These are phyloP conservation scores for Sarcophilus harrisii DNA, from an alignment of 2,797 vertebrate species.

Conservation along the genomic window DNA sequence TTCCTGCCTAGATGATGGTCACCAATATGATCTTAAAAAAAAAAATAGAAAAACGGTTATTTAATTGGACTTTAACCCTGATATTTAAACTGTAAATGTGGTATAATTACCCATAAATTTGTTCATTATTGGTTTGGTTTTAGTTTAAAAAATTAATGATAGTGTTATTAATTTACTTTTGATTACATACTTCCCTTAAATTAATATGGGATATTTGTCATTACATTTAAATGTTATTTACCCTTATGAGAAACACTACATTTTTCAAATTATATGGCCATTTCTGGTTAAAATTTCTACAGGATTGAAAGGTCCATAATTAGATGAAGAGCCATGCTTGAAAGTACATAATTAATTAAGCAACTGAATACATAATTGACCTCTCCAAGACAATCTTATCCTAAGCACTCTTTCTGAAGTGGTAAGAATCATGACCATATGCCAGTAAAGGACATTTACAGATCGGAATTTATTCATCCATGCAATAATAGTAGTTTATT, in stretches of 20 bases:
- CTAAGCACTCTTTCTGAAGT: constrained; percentile 19
- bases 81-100: constrained; percentile 32
- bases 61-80: background rate
- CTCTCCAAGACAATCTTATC: background rate
- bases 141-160: background rate
- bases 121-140: background rate
- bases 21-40: background rate
- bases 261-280: constrained; percentile 55
- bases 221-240: constrained; percentile 57
- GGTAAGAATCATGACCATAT: background rate
- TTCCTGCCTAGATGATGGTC: background rate
- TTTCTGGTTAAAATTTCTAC: constrained; percentile 65
- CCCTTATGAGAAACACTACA: constrained; percentile 68
- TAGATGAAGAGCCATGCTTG: background rate
- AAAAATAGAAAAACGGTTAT: background rate
- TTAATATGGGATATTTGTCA: constrained; percentile 64
- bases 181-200: constrained; percentile 56
- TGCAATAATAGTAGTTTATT: background rate
- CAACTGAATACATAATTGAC: constrained; percentile 20
- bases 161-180: constrained; percentile 37
- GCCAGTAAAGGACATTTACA: constrained; percentile 9
- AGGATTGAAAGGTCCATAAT: constrained; percentile 49
- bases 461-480: background rate
- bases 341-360: constrained; percentile 63
- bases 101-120: constrained; percentile 48